phyloP scores from a whole-genome alignment of 2,888 invertebrate genomes.

The Apamea sordens region DNA sequence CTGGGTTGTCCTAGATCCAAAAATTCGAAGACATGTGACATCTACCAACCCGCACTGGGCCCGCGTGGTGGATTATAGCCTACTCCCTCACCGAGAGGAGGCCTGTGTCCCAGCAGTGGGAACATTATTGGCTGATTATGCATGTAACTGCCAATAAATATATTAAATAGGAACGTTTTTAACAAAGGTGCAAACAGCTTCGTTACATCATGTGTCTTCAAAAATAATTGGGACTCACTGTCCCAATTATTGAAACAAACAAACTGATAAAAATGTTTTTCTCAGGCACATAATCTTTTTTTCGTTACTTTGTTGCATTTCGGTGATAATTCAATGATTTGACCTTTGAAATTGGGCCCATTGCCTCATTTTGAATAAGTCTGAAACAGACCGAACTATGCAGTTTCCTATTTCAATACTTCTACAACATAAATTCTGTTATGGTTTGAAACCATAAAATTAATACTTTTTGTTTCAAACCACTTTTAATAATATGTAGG shows the following conservation, averaged over 20 bases:
- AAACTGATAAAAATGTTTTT: not conserved
- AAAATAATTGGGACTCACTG: conserved; percentile 6
- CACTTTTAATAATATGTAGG: too few relatives aligned
- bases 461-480: not conserved
- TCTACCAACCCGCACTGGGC: not conserved
- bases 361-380: not conserved
- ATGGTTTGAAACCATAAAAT: too few relatives aligned
- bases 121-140: not conserved
- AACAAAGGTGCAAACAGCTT: not conserved
- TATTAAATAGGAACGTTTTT: not conserved
- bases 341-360: not conserved
- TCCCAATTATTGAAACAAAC: conserved; percentile 6
- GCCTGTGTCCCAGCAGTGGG: not conserved
- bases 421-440: too few relatives aligned
- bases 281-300: not conserved
- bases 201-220: not conserved
- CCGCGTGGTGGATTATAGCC: not conserved
- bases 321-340: not conserved
- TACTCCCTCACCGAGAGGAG: not conserved
- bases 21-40: too few relatives aligned
- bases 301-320: not conserved
- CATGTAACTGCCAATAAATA: not conserved
- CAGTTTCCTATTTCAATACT: not conserved
- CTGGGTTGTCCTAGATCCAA: too few relatives aligned
- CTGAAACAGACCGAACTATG: not conserved